These are phyloP conservation scores for Syrrhaptes paradoxus DNA, from an alignment of 2,113 vertebrate genomes.

Conservation along the genomic window DNA sequence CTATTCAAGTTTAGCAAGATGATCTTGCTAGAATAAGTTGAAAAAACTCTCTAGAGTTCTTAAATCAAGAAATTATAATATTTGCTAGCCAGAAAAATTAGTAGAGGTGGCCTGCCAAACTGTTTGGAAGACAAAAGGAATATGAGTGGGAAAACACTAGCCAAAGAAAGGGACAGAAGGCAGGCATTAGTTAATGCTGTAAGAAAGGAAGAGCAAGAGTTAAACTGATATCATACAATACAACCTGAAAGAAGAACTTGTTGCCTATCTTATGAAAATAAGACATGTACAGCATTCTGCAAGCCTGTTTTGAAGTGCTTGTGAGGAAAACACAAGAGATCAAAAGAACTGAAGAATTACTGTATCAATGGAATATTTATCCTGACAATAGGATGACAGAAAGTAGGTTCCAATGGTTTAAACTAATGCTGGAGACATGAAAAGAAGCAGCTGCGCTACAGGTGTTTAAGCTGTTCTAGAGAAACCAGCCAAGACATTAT, in stretches of 20 bases:
- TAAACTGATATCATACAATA: neutral
- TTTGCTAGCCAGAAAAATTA: neutral
- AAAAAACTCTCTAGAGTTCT: neutral
- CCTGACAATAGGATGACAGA: neutral
- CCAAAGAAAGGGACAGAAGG: neutral
- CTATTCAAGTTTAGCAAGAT: neutral
- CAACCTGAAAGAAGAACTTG: neutral
- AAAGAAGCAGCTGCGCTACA: neutral
- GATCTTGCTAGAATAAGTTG: neutral
- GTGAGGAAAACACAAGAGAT: neutral
- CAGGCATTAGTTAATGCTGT: neutral
- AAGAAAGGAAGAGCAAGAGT: neutral
- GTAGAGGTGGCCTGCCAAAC: neutral
- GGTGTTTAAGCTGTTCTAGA: neutral
- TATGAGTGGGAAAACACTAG: neutral
- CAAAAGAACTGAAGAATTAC: neutral
- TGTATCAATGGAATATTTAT: neutral
- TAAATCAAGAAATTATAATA: neutral
- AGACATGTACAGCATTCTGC: neutral
- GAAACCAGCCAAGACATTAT: neutral
- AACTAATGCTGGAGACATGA: neutral
- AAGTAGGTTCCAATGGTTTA: neutral
- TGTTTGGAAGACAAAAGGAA: neutral
- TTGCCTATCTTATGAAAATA: neutral
- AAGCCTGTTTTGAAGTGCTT: neutral